Conservation (phyloP, 2,888 invertebrate species). For the Oscheius onirici region DNA sequence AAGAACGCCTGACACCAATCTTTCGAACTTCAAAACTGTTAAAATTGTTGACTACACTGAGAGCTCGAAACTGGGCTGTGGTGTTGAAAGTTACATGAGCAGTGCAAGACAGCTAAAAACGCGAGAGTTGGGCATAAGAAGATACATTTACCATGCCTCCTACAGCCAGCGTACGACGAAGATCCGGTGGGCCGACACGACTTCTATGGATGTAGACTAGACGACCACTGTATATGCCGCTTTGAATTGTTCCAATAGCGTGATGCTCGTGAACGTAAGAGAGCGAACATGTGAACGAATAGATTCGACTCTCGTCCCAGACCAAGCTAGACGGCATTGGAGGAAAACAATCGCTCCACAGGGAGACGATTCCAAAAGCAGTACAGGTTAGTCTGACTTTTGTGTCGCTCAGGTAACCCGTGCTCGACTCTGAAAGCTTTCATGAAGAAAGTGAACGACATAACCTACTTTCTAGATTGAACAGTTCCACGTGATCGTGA, state of each 20-base stretch:
- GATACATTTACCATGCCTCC: slow-evolving; percentile 19
- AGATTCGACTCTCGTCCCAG: slow-evolving; percentile 18
- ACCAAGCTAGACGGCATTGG: slow-evolving; percentile 1
- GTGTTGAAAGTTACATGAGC: slow-evolving; percentile 22
- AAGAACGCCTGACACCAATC: background rate
- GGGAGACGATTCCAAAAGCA: slow-evolving; percentile 1
- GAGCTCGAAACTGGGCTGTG: slow-evolving; percentile 10
- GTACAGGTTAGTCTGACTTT: background rate
- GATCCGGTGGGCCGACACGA: slow-evolving; percentile 16
- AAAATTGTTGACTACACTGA: slow-evolving; percentile 12
- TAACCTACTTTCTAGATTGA: slow-evolving; percentile 4
- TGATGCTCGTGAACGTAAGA: slow-evolving; percentile 24
- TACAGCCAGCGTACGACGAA: slow-evolving; percentile 10
- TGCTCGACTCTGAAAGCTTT: background rate
- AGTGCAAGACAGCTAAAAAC: slow-evolving; percentile 1
- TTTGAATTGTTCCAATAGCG: slow-evolving; percentile 5
- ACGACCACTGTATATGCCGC: background rate
- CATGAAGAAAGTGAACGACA: background rate
- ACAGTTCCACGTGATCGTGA: slow-evolving; percentile 1
- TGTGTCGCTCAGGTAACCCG: background rate
- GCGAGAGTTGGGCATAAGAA: background rate
- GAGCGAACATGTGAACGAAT: slow-evolving; percentile 10
- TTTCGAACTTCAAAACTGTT: slow-evolving; percentile 4
- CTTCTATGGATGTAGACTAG: slow-evolving; percentile 21
- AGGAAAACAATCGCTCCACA: slow-evolving; percentile 16